Evolutionary conservation across 2,888 invertebrate genomes (phyloP).

Genomic region (Mesoligia furuncula): DNA sequence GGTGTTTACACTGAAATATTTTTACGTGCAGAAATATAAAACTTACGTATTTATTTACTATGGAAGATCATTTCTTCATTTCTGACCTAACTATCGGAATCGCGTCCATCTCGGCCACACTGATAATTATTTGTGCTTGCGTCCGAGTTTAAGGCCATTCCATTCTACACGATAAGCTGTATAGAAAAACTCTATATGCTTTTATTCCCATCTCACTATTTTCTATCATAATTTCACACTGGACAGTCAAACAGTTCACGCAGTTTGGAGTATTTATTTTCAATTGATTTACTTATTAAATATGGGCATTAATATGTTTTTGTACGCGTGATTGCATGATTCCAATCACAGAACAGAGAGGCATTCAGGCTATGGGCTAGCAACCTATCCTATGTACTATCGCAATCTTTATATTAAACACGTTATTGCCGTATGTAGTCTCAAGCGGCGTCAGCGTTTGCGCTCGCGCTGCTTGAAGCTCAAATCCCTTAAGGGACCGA

Average conservation of each 20-base stretch:
- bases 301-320: conserved; percentile 84
- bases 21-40: conserved; percentile 79
- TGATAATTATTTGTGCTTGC: conserved; percentile 82
- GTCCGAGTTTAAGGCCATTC: conserved; percentile 81
- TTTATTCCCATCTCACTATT: conserved; percentile 71
- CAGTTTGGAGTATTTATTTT: conserved; percentile 77
- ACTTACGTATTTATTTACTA: conserved; percentile 88
- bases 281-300: conserved; percentile 88
- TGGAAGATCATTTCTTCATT: conserved; percentile 87
- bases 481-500: conserved; percentile 45
- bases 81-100: conserved; percentile 87
- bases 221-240: conserved; percentile 75
- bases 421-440: conserved; percentile 64
- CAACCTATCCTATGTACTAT: conserved; percentile 65
- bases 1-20: conserved; percentile 77
- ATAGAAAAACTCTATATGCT: conserved; percentile 79
- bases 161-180: conserved; percentile 71
- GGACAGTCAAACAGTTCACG: conserved; percentile 80
- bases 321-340: conserved; percentile 85
- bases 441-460: conserved; percentile 35
- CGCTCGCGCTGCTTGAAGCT: conserved; percentile 47
- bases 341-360: conserved; percentile 79
- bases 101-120: conserved; percentile 80
- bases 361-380: conserved; percentile 53
- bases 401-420: conserved; percentile 52